Base-by-base conservation (phyloP, 2,888 invertebrate genomes). In the Punctoribates punctum region DNA sequence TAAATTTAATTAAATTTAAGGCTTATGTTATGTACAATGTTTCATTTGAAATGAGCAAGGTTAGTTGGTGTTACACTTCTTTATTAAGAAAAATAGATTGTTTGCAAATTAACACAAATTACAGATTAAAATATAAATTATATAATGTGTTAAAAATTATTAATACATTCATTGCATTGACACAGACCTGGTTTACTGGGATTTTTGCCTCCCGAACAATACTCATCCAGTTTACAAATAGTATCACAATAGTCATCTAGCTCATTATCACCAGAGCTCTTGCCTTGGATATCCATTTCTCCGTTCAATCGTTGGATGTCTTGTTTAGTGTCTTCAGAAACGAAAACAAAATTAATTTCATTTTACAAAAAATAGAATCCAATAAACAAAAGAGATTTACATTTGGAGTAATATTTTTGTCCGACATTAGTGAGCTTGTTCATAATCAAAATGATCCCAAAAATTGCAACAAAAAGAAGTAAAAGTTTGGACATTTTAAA, bases 171-270 rank as follows among this genome's bases (percentile, higher is more conserved):
- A 42, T 27, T 70, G 23, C 75, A 75, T 6, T 48, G 54, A 46
- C 76, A 76, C 23, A 42, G 27, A 60, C 57, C 54, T n/a, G 25
- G 38, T 11, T 38, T 29, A 4, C 8, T 23, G 0, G 27, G 34
- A 73, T 57, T 57, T 23, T 17, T 29, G 6, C 25, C 9, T 2
- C 76, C 76, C 0, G 46, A 34, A 25, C 38, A 29, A 38, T 60
- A 76, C 29, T 76, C 54, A 48, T 73, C 38, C 57, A 76, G 38
- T 38, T 73, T 23, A 62, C 76, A 76, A 20, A 76, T 76, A 2
- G 76, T 73, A 13, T 73, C 25, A 23, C 76, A 76, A 29, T 76
- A 76, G 20, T 76, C 76, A 48, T 76, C 73, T 29, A 76, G 29
- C 1, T 75, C 70, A 20, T 76, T 34, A 0, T 29, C 42, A 62